Evolutionary conservation across 1,140 invertebrate species (phyloP).

Genomic region (Xylocopa sonorina): DNA sequence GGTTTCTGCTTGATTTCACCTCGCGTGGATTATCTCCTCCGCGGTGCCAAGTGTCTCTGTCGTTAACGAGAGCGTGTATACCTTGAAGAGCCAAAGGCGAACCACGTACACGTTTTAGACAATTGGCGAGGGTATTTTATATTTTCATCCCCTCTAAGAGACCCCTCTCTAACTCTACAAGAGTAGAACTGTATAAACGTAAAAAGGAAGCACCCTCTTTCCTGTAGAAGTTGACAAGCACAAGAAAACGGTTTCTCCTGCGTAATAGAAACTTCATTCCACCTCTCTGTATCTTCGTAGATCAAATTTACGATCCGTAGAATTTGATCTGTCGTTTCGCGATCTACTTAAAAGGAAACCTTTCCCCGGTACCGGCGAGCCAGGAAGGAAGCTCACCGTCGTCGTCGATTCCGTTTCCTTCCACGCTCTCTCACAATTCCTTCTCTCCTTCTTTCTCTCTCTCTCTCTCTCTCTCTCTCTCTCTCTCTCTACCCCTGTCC

Average conservation of each 20-base stretch:
- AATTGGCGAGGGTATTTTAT: no score
- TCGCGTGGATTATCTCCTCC: background rate
- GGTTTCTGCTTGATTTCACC: background rate
- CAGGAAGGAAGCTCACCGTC: background rate
- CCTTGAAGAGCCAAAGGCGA: no score
- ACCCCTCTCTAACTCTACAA: no score
- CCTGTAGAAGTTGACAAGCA: background rate
- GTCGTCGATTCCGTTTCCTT: background rate
- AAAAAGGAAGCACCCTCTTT: background rate
- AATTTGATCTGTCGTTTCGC: slow-evolving; percentile 22
- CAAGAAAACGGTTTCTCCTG: background rate
- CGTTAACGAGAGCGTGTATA: no score
- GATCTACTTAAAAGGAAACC: slow-evolving; percentile 30
- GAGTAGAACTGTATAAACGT: no score
- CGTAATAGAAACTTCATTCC: slow-evolving; percentile 14
- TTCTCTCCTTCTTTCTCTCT: background rate
- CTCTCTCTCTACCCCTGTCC: no score
- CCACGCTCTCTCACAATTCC: background rate
- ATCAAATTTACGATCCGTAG: slow-evolving; percentile 32
- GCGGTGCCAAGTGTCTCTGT: no score
- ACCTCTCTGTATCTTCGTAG: slow-evolving; percentile 2
- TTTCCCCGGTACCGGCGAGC: background rate
- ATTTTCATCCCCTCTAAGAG: no score
- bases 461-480: background rate
- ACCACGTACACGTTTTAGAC: no score